phyloP scores from a whole-genome alignment of 1,140 invertebrate species.

The Diploscapter pachys region DNA sequence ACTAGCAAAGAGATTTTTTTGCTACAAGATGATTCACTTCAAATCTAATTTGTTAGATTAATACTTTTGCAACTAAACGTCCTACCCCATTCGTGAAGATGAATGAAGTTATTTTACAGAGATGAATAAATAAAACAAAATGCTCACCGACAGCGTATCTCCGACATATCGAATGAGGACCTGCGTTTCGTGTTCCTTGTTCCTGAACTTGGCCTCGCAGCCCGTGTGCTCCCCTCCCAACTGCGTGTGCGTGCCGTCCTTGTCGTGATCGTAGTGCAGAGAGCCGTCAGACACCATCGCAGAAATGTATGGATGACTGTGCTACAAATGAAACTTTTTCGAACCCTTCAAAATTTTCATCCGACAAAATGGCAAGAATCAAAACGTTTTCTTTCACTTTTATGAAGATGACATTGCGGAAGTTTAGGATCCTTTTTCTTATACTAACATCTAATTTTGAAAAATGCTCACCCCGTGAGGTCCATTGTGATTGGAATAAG shows the following conservation, averaged over 20 bases:
- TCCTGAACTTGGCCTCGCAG: slow-evolving; percentile 79
- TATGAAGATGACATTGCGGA: not conserved
- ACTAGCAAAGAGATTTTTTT: too few species aligned
- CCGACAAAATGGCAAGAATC: slow-evolving; percentile 32
- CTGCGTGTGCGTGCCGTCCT: slow-evolving; percentile 95
- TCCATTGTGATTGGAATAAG: slow-evolving; percentile 99
- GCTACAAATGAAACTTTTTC: slow-evolving; percentile 65
- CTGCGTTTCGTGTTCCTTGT: slow-evolving; percentile 84
- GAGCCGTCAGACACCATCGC: slow-evolving; percentile 97
- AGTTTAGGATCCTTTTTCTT: not conserved
- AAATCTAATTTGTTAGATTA: not conserved
- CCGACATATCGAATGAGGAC: slow-evolving; percentile 85
- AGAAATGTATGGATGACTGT: slow-evolving; percentile 95
- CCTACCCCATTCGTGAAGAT: not conserved
- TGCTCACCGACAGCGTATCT: slow-evolving; percentile 74
- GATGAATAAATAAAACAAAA: slow-evolving; percentile 23
- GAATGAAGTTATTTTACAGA: not conserved
- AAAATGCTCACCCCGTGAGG: slow-evolving; percentile 77
- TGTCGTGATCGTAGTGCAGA: slow-evolving; percentile 91
- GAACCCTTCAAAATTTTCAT: slow-evolving; percentile 1
- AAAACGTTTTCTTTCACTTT: not conserved
- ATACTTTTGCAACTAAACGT: too few species aligned
- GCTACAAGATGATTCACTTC: too few species aligned
- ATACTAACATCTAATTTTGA: not conserved
- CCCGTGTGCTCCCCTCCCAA: slow-evolving; percentile 64